Conservation (phyloP, 2,797 vertebrate genomes). For the Coregonus ussuriensis region DNA sequence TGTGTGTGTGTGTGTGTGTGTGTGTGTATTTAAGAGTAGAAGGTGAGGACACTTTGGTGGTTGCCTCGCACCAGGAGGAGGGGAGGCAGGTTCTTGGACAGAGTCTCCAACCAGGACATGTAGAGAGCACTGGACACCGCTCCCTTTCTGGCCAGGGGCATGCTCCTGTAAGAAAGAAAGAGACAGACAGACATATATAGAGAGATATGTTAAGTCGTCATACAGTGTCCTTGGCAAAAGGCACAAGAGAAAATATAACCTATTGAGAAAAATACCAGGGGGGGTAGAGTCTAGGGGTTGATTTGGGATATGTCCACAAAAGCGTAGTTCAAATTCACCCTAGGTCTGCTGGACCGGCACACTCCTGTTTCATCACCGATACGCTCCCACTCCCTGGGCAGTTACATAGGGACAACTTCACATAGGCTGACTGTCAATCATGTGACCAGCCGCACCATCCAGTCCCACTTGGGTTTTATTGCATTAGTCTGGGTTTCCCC, state of each 20-base stretch:
- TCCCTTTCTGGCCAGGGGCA: conserved; percentile 94
- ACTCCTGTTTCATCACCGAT: too few relatives aligned
- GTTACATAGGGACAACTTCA: not conserved
- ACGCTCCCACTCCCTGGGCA: too few relatives aligned
- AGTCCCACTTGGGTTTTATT: not conserved
- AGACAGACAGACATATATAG: not conserved
- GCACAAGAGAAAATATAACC: too few relatives aligned
- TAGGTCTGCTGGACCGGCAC: too few relatives aligned
- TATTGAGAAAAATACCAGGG: too few relatives aligned
- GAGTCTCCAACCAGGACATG: conserved; percentile 93
- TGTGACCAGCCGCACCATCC: not conserved
- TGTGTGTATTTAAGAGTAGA: conserved; percentile 87
- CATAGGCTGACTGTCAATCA: not conserved
- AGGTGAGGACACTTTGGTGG: conserved; percentile 98
- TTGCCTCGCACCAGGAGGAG: conserved; percentile 93
- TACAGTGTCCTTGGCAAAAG: too few relatives aligned
- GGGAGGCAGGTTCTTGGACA: conserved; percentile 92
- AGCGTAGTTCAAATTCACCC: too few relatives aligned
- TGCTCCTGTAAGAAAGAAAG: conserved; percentile 79
- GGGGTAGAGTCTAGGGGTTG: too few relatives aligned
- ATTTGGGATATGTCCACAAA: too few relatives aligned
- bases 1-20: conserved; percentile 32
- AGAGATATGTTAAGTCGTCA: not conserved
- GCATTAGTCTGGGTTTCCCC: too few relatives aligned
- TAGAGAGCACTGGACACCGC: conserved; percentile 92